Percentiles rank a stretch among this genome's conserved stretches.
Evolutionary conservation across 2,113 vertebrate genomes (phyloP).

Genomic region (Toxostoma redivivum): DNA sequence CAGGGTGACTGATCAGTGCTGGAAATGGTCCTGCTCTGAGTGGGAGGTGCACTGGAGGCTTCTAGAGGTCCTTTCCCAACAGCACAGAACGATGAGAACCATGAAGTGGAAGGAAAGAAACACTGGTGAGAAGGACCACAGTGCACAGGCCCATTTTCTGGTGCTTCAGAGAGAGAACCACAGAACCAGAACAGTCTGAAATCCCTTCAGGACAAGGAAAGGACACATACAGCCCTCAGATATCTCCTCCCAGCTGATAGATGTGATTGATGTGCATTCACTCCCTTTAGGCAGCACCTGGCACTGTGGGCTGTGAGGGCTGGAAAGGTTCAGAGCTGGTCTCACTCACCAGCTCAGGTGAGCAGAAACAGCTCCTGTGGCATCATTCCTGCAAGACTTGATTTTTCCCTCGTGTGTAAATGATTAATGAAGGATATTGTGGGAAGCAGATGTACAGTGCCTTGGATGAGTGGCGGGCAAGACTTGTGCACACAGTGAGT

Average conservation of each 20-base stretch:
- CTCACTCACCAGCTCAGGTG: not conserved
- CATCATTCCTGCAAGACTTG: not conserved
- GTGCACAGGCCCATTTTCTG: not conserved
- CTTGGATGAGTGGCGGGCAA: not conserved
- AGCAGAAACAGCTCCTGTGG: not conserved
- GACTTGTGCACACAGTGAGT: constrained; percentile 19
- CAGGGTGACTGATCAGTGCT: not conserved
- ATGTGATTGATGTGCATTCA: not conserved
- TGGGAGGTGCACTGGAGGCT: not conserved
- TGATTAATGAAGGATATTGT: constrained; percentile 55
- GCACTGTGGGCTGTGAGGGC: not conserved
- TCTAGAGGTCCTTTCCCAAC: not conserved
- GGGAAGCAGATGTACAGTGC: constrained; percentile 48
- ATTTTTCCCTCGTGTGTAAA: not conserved
- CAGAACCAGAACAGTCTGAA: not conserved
- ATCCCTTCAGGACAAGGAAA: not conserved
- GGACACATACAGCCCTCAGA: not conserved
- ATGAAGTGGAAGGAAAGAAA: not conserved
- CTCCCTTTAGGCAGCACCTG: not conserved
- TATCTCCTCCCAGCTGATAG: not conserved
- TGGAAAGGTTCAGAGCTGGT: not conserved
- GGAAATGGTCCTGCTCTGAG: not conserved
- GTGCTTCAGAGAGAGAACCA: not conserved
- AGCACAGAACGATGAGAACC: not conserved
- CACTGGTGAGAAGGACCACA: not conserved